Base-by-base conservation (phyloP, 2,888 invertebrate genomes). In the Ischnus inquisitorius region DNA sequence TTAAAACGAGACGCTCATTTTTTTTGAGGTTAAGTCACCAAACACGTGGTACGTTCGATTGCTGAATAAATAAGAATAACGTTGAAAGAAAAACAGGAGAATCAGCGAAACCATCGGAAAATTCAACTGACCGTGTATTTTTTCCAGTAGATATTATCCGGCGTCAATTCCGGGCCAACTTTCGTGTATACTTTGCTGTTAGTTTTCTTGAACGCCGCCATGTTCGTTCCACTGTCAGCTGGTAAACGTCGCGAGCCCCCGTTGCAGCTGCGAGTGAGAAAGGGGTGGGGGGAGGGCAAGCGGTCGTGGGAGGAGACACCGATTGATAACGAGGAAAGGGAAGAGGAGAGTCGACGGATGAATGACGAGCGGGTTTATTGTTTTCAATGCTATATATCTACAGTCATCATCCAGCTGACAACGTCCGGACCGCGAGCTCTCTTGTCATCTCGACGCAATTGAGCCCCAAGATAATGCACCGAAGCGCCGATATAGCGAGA, bases 121-220 rank as follows among this genome's bases (percentile, higher is more conserved):
- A 54, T 75, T 71, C 41, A 64, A 94, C 95, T 94, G 95, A 98
- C 98, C 90, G 97, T 96, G 91, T 98, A 95, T 93, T 97, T 96
- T 91, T 97, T 97, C 98, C 98, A 99, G 92, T 98, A 98, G 85
- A 96, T 92, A 87, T 95, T 95, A 94, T 98, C 98, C 34, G 96
- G 95, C 1, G 97, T 97, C 78, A 96, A 93, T 87, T 96, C 95
- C 67, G 96, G 95, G 0, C 95, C 95, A 71, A 95, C 94, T 92
- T 96, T 96, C 87, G 96, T 95, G 91, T 95, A 97, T 34, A 96
- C 94, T 90, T 96, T 95, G 72, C 95, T 95, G 91, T 96, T 96
- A 75, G 96, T 96, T 94, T 95, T 96, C 93, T 97, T 97, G 92
- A 96, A 96, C 81, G 94, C 93, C 87, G 94, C 93, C 95, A 95